Evolutionary conservation across 2,797 vertebrate species (phyloP), one percentile per base, ranked within the genome.

Genomic region (Adrianichthys oophorus): DNA sequence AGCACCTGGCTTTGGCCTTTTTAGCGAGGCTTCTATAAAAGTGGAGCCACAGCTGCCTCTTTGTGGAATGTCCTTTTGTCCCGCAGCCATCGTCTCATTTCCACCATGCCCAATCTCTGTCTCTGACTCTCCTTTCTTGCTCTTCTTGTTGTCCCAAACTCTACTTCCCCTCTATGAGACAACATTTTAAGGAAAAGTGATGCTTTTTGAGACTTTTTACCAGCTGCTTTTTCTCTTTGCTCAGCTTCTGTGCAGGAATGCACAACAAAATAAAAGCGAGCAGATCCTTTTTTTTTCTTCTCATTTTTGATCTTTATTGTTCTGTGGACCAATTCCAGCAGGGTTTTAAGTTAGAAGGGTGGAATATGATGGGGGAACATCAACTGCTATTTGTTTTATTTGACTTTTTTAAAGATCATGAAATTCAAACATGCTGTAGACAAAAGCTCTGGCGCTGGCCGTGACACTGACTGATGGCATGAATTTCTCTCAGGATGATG

Each of bases 401-500:
- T 85, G 56, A 80, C 54, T 78, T 90, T 90, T 84, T 79, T 21
- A 21, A 80, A 71, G 76, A 84, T 86, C 84, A 88, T 85, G 83
- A 80, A 68, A 78, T 65, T 21, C 65, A 79, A 71, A 72, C 1
- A 23, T 83, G 82, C 85, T 85, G 85, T 81, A 88, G 78, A 86
- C 68, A 49, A 67, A 21, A 63, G 72, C 70, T 61, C 81, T 47
- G 61, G 60, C 24, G 43, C 67, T 55, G 43, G 66, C 73, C 71
- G 59, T 76, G 72, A 79, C 84, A 87, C 92, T 93, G 93, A 90
- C 83, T 71, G 88, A 92, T 65, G 77, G 92, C 94, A 94, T 94
- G 93, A 94, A 93, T 95, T 94, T 90, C 82, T 88, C 91, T 92
- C 90, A 92, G 88, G 89, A 90, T 80, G 81, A 88, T 60, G 40